Conservation (phyloP, 2,888 invertebrate species). For the Calephelis perditalis region DNA sequence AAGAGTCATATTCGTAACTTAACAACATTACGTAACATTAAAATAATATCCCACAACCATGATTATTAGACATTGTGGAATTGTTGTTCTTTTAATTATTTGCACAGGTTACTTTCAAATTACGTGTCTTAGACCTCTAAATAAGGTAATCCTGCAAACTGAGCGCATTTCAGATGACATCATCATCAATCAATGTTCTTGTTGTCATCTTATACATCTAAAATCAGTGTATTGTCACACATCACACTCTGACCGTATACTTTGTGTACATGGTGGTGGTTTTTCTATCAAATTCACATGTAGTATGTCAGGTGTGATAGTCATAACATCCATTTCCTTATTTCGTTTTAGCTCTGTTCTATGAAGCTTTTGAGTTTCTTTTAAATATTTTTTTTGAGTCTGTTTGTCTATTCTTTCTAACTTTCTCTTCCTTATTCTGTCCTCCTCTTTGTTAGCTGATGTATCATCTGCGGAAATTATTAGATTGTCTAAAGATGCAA, state of each 20-base stretch:
- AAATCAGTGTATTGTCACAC: conserved; percentile 30
- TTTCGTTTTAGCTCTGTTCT: conserved; percentile 27
- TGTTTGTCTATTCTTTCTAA: conserved; percentile 27
- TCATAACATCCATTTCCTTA: conserved; percentile 11
- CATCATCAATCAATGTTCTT: conserved; percentile 29
- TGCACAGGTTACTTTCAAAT: conserved; percentile 25
- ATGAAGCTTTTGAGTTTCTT: conserved; percentile 20
- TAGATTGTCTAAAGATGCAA: conserved; percentile 32
- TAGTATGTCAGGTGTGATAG: conserved; percentile 12
- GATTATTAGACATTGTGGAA: too few species aligned
- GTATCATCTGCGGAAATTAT: conserved; percentile 29
- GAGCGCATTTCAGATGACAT: conserved; percentile 32
- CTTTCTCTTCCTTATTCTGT: conserved; percentile 32
- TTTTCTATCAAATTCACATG: conserved; percentile 1
- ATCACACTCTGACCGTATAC: conserved; percentile 26
- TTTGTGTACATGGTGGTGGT: conserved; percentile 15
- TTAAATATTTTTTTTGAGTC: conserved; percentile 4
- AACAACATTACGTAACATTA: too few species aligned
- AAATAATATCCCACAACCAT: too few species aligned
- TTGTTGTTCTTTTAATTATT: not conserved
- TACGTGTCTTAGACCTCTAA: conserved; percentile 25
- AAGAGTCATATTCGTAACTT: too few species aligned
- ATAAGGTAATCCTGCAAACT: conserved; percentile 26
- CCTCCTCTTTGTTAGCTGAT: conserved; percentile 27
- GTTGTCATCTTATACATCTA: conserved; percentile 34